A percentile compares a stretch with the other conserved stretches of the same genome.
Evolutionary conservation across 2,797 vertebrate genomes (phyloP).

Genomic region (Parambassis ranga): DNA sequence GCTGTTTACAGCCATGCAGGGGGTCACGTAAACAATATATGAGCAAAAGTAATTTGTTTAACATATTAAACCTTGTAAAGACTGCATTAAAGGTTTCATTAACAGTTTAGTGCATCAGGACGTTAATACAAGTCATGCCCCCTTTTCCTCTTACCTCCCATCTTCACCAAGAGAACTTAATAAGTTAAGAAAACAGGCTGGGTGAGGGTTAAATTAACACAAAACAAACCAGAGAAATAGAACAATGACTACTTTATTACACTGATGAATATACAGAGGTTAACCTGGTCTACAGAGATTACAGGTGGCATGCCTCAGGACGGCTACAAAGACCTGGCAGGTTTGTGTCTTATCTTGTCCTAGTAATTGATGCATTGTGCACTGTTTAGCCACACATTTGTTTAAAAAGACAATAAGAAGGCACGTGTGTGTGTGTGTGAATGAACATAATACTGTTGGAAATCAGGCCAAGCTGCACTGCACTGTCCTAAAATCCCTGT

Average conservation of each 20-base stretch:
- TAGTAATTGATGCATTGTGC: conserved; percentile 27
- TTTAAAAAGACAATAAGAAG: conserved; percentile 48
- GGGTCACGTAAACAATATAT: neutral
- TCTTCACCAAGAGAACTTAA: no score
- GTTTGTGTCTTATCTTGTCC: conserved; percentile 29
- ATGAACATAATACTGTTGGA: neutral
- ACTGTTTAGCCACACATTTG: conserved; percentile 26
- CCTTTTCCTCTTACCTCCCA: neutral
- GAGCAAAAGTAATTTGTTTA: neutral
- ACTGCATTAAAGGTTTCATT: neutral
- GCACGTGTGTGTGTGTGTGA: conserved; percentile 42
- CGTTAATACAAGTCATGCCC: neutral
- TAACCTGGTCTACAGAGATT: conserved; percentile 54
- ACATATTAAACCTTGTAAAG: neutral
- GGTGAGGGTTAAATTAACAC: no score
- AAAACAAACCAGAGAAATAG: neutral
- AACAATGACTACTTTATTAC: conserved; percentile 68
- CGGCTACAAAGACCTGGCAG: conserved; percentile 23
- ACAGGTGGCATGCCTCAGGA: conserved; percentile 51
- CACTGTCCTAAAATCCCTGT: neutral
- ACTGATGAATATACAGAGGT: conserved; percentile 66
- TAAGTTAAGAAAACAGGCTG: no score
- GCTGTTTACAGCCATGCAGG: conserved; percentile 29
- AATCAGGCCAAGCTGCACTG: neutral
- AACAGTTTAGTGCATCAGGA: no score